Evolutionary conservation across 1,140 invertebrate species (phyloP), one percentile per base, ranked within the genome.

Genomic region (Pseudomyrmex gracilis): DNA sequence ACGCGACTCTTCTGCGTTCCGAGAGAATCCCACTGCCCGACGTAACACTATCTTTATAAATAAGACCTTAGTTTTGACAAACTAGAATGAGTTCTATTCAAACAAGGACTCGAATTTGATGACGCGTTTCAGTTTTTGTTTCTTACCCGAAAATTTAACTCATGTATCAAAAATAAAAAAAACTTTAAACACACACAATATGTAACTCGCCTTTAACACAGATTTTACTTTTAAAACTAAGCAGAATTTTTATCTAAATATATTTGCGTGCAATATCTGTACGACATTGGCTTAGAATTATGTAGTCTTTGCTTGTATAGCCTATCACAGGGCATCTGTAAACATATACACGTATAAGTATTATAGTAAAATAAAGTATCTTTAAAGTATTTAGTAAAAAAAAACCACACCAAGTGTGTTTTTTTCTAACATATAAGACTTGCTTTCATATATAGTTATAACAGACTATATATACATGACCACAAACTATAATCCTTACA

Each of bases 401-500:
- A 45, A 34, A 58, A 67, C 83, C 45, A 51, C 80, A 95, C 94
- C 92, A 94, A 1, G 93, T 93, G 12, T 88, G 53, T 93, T 94
- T n/a, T 86, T 88, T 15, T 90, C 78, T 7, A 96, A 90, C 7
- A 95, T 84, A 2, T 89, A 22, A 95, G 94, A 49, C 92, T 93
- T 5, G 90, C 88, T 47, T 85, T 90, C 95, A 88, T 96, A 0
- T 34, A 34, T 34, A 4, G n/a, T n/a, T n/a, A n/a, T n/a, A n/a
- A 34, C 24, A 34, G 24, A 34, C 24, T 34, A 34, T 34, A 34
- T 2, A 96, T 2, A 95, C 89, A 68, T 96, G 95, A 2, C 94
- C 94, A 89, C 95, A 96, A 2, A 91, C 82, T 53, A 73, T 92
- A 88, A 95, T 96, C 89, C 92, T 94, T 12, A 96, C 93, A 57